A percentile compares a stretch with the other conserved stretches of the same genome.
Conservation (phyloP, 2,888 invertebrate species). For the Caenorhabditis auriculariae region DNA sequence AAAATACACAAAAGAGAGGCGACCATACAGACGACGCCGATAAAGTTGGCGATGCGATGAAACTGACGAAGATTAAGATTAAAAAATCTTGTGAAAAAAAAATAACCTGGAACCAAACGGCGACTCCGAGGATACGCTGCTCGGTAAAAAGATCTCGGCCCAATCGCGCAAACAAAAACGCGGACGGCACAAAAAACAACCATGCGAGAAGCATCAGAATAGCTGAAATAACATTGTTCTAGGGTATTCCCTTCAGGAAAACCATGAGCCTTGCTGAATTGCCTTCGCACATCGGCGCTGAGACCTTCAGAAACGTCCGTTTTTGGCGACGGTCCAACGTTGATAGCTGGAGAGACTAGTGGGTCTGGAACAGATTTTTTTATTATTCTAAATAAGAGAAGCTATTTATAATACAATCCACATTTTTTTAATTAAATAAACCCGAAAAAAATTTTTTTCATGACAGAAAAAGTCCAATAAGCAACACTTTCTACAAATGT, state of each 20-base stretch:
- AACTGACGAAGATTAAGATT: constrained; percentile 9
- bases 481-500: too few relatives aligned
- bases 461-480: too few relatives aligned
- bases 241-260: neutral
- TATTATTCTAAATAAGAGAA: too few relatives aligned
- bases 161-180: constrained; percentile 32
- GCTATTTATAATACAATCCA: too few relatives aligned
- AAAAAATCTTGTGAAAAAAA: neutral
- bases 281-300: constrained; percentile 15
- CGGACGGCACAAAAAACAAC: constrained; percentile 39
- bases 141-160: constrained; percentile 29
- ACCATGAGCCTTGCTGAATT: constrained; percentile 25
- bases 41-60: constrained; percentile 34
- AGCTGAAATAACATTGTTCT: constrained; percentile 7
- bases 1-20: constrained; percentile 35
- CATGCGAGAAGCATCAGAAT: constrained; percentile 42
- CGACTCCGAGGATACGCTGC: constrained; percentile 22
- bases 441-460: too few relatives aligned
- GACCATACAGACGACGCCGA: constrained; percentile 32
- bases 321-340: too few relatives aligned
- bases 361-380: too few relatives aligned
- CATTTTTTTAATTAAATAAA: too few relatives aligned
- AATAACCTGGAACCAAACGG: constrained; percentile 38
- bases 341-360: too few relatives aligned
- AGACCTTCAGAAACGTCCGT: too few relatives aligned